These are phyloP conservation scores for Ischnus inquisitorius DNA, from an alignment of 2,888 invertebrate species.

Conservation along the genomic window DNA sequence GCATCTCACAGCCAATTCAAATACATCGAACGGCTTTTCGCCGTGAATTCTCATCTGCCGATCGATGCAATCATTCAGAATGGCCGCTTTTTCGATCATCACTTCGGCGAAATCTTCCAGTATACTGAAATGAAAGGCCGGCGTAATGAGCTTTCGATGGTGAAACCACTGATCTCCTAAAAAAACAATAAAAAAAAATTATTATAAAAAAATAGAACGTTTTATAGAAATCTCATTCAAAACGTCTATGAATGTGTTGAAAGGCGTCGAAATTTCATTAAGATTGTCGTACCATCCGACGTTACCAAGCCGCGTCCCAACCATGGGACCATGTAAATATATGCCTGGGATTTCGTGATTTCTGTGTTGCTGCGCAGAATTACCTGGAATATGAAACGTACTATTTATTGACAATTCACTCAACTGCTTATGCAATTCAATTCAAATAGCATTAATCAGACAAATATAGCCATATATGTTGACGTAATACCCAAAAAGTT, in stretches of 20 bases:
- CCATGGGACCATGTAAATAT: slow-evolving; percentile 85
- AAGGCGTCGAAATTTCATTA: not conserved
- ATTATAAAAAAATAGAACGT: not conserved
- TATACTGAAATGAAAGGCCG: slow-evolving; percentile 87
- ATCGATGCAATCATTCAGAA: slow-evolving; percentile 84
- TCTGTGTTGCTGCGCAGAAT: slow-evolving; percentile 85
- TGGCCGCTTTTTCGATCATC: slow-evolving; percentile 86
- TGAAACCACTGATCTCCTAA: slow-evolving; percentile 86
- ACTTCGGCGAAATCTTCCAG: slow-evolving; percentile 85
- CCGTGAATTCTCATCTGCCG: slow-evolving; percentile 69
- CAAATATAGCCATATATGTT: too few relatives aligned
- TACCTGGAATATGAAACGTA: slow-evolving; percentile 73
- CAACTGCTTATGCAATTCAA: too few relatives aligned
- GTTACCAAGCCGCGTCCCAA: slow-evolving; percentile 86
- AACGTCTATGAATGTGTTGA: not conserved
- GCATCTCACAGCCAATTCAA: slow-evolving; percentile 85
- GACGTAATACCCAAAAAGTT: too few relatives aligned
- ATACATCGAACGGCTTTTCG: slow-evolving; percentile 85
- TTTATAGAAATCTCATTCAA: not conserved
- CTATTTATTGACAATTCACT: not conserved
- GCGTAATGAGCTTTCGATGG: slow-evolving; percentile 86
- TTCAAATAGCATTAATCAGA: not conserved
- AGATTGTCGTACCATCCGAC: slow-evolving; percentile 80
- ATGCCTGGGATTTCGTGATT: slow-evolving; percentile 85
- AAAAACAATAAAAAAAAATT: too few relatives aligned